Evolutionary conservation across 2,113 vertebrate genomes (phyloP).

Genomic region (Ptilorrhoa leucosticta): DNA sequence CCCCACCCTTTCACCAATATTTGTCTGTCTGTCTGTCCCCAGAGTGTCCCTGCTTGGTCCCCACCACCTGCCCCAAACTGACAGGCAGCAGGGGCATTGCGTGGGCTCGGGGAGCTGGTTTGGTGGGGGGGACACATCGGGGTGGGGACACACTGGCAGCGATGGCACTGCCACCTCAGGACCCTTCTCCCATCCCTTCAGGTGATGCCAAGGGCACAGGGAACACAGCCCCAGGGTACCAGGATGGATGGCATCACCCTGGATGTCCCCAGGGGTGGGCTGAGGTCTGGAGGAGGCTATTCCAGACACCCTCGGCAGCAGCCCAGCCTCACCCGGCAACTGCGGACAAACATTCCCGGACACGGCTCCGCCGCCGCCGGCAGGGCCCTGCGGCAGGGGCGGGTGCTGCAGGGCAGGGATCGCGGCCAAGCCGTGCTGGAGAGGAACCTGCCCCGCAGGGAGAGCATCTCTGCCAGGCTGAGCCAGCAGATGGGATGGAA

Average conservation of each 20-base stretch:
- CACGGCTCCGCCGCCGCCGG: rapidly evolving
- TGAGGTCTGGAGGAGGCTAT: neutral
- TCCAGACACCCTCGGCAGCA: neutral
- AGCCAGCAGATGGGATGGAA: neutral
- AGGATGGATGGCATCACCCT: neutral
- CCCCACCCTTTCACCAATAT: neutral
- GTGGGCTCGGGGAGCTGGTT: rapidly evolving
- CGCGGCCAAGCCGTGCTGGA: rapidly evolving
- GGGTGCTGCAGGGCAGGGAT: neutral
- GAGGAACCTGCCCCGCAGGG: neutral
- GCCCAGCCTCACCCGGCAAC: neutral
- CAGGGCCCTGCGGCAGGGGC: neutral
- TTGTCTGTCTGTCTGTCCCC: neutral
- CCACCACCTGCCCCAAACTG: neutral
- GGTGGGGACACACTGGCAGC: rapidly evolving
- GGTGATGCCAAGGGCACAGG: neutral
- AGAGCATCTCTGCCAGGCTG: neutral
- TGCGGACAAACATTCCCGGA: neutral
- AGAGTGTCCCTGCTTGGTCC: neutral
- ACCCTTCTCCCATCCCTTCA: neutral
- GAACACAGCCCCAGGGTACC: neutral
- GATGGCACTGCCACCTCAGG: rapidly evolving
- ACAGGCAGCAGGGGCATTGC: neutral
- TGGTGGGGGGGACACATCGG: neutral
- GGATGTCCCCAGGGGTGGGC: neutral